phyloP scores from a whole-genome alignment of 2,888 invertebrate genomes.

The Drosophila putrida region DNA sequence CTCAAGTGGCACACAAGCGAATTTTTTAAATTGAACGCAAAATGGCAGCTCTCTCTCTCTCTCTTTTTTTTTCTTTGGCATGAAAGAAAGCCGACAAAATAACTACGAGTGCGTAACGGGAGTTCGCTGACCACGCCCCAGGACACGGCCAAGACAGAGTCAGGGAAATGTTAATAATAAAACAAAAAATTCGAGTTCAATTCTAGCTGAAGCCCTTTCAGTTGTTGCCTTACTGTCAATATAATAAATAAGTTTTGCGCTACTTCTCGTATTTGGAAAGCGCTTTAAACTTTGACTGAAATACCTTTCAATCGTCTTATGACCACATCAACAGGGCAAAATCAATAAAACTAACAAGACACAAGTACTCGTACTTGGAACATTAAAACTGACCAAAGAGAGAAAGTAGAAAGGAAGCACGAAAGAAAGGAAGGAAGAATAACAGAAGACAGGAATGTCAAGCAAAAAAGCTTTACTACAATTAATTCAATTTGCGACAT shows the following conservation, averaged over 20 bases:
- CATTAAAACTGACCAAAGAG: constrained; percentile 16
- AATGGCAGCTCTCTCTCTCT: constrained; percentile 50
- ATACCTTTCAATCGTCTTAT: constrained; percentile 67
- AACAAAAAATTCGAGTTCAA: constrained; percentile 36
- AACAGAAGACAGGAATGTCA: neutral
- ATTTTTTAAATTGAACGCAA: constrained; percentile 68
- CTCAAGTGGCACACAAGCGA: constrained; percentile 59
- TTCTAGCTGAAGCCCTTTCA: constrained; percentile 33
- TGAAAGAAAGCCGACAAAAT: constrained; percentile 46
- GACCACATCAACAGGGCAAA: constrained; percentile 21
- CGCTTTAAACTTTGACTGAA: constrained; percentile 76
- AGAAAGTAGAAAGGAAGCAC: neutral
- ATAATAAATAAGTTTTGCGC: constrained; percentile 78
- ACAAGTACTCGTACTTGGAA: constrained; percentile 12
- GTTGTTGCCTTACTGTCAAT: constrained; percentile 67
- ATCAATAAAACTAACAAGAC: constrained; percentile 30
- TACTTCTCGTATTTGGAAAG: constrained; percentile 71
- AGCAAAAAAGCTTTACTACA: constrained; percentile 36
- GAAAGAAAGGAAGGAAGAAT: no score
- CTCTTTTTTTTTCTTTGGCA: neutral
- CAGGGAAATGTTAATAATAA: constrained; percentile 8
- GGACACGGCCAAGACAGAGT: neutral
- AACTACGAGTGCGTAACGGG: constrained; percentile 61
- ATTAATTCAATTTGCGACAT: constrained; percentile 64
- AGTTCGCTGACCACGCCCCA: constrained; percentile 34